phyloP scores from a whole-genome alignment of 2,113 vertebrate genomes.

The Gnathonemus longibarbis region DNA sequence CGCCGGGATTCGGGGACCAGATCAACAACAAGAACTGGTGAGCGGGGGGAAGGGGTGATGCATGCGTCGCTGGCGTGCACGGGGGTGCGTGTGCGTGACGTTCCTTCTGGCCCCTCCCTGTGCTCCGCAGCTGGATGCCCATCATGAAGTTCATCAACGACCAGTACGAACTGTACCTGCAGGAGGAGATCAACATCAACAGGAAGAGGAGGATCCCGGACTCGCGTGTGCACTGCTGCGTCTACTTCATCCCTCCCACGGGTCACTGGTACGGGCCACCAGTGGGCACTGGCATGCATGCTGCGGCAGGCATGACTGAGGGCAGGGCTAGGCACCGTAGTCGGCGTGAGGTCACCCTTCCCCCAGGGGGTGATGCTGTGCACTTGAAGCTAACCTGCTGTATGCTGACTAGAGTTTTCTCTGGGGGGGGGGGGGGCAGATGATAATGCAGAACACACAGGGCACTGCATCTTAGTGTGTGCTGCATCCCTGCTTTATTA shows the following conservation, averaged over 20 bases:
- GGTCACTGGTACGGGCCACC: constrained; percentile 69
- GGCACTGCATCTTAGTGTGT: background rate
- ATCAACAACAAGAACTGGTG: constrained; percentile 99
- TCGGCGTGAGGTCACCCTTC: background rate
- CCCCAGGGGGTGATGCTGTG: background rate
- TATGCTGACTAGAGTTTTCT: background rate
- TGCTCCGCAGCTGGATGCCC: constrained; percentile 67
- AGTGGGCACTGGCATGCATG: background rate
- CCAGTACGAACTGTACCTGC: constrained; percentile 79
- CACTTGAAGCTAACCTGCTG: background rate
- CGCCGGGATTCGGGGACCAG: constrained; percentile 93
- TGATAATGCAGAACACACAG: background rate
- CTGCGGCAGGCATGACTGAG: background rate
- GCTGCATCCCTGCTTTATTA: background rate
- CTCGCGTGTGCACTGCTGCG: constrained; percentile 78
- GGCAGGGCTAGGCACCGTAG: background rate
- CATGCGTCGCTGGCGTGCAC: background rate
- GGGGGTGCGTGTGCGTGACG: background rate
- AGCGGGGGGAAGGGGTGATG: constrained; percentile 60
- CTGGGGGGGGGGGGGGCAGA: background rate
- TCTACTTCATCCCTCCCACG: constrained; percentile 81
- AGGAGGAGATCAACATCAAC: constrained; percentile 79
- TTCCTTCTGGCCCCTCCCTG: constrained; percentile 3
- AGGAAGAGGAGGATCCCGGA: constrained; percentile 77
- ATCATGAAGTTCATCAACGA: constrained; percentile 85